phyloP scores from a whole-genome alignment of 2,888 invertebrate genomes.

The Osedax frankpressi region DNA sequence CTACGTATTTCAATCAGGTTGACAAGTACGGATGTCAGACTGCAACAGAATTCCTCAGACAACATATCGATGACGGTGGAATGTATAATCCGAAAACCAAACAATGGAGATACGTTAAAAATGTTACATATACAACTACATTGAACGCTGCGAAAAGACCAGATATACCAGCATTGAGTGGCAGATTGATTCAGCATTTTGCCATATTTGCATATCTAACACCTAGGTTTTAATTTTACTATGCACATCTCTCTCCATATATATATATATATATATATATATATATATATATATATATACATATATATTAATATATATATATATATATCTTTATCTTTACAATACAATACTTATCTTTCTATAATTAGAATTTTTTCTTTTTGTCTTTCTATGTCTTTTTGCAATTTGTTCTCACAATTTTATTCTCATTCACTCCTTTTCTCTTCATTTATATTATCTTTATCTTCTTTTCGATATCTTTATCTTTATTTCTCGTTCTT shows the following conservation, averaged over 20 bases:
- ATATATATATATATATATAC: not conserved
- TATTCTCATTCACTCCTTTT: too few relatives aligned
- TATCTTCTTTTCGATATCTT: too few relatives aligned
- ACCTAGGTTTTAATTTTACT: not conserved
- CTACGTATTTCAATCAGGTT: too few relatives aligned
- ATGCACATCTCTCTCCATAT: not conserved
- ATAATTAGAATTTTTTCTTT: too few relatives aligned
- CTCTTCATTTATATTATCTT: too few relatives aligned
- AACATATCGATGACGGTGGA: constrained; percentile 45
- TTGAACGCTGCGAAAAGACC: constrained; percentile 37
- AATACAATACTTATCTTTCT: too few relatives aligned
- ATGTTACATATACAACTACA: constrained; percentile 42
- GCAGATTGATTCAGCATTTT: constrained; percentile 41
- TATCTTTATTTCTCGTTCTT: too few relatives aligned
- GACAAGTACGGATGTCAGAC: constrained; percentile 41
- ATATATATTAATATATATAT: not conserved
- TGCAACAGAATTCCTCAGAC: constrained; percentile 41
- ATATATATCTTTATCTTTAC: too few relatives aligned
- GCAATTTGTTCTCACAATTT: too few relatives aligned
- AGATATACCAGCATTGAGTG: constrained; percentile 35
- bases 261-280: not conserved
- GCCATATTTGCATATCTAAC: constrained; percentile 31
- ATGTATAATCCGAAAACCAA: constrained; percentile 38
- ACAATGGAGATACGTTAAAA: constrained; percentile 43
- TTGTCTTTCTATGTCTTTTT: too few relatives aligned